phyloP scores from a whole-genome alignment of 2,113 vertebrate genomes.

The Phycodurus eques region DNA sequence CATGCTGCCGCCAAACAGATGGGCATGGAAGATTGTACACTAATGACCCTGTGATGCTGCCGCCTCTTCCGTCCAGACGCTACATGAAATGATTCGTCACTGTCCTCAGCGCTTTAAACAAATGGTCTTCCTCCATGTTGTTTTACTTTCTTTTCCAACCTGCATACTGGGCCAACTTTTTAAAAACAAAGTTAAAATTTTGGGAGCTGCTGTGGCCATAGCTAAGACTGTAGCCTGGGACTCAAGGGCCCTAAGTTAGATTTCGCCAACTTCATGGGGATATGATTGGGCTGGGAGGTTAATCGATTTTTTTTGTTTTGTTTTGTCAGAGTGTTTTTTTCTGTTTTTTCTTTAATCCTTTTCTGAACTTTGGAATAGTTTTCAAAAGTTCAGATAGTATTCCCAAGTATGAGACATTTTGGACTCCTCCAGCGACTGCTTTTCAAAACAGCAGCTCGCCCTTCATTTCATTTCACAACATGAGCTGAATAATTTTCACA shows the following conservation, averaged over 20 bases:
- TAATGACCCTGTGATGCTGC: constrained; percentile 56
- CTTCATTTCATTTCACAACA: background rate
- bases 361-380: too few species aligned
- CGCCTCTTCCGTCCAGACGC: constrained; percentile 33
- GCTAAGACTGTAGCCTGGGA: background rate
- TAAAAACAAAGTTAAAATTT: background rate
- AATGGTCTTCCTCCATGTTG: constrained; percentile 14
- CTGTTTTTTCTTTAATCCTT: too few species aligned
- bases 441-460: background rate
- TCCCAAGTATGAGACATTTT: background rate
- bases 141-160: constrained; percentile 13
- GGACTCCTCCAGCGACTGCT: background rate
- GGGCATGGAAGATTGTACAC: constrained; percentile 51
- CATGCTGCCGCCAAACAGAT: constrained; percentile 48
- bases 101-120: constrained; percentile 23
- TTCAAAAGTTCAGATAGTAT: background rate
- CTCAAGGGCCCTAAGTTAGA: background rate
- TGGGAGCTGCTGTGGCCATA: too few species aligned
- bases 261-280: background rate
- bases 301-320: background rate
- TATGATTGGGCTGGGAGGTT: too few species aligned
- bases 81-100: constrained; percentile 53
- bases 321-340: too few species aligned
- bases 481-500: background rate
- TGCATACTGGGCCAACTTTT: background rate